A percentile compares a stretch with the other conserved stretches of the same genome.
Evolutionary conservation across 2,888 invertebrate genomes (phyloP).

Genomic region (Amphimallon solstitiale): DNA sequence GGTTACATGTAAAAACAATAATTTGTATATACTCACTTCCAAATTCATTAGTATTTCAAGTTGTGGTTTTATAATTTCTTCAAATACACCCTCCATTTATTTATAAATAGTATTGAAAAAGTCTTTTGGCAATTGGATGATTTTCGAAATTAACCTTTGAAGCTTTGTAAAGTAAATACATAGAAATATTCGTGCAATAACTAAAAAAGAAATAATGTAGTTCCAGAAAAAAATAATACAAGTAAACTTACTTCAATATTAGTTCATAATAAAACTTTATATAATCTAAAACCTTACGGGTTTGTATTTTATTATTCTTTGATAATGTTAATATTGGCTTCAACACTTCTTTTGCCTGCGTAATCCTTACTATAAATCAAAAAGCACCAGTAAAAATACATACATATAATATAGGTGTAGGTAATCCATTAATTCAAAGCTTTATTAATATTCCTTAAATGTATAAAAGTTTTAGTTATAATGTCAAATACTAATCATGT

Average conservation of each 20-base stretch:
- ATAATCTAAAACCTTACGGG: conserved; percentile 75
- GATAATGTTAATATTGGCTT: conserved; percentile 75
- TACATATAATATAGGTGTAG: not conserved
- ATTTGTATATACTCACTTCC: not conserved
- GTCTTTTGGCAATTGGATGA: conserved; percentile 90
- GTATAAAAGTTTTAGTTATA: too few species aligned
- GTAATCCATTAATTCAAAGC: not conserved
- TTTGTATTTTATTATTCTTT: conserved; percentile 70
- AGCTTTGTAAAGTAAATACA: conserved; percentile 87
- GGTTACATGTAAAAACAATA: not conserved
- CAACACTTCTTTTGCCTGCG: conserved; percentile 73
- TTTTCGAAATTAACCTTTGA: conserved; percentile 76
- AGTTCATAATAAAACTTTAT: conserved; percentile 66
- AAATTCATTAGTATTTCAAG: conserved; percentile 69
- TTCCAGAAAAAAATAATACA: not conserved
- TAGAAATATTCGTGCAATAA: conserved; percentile 86
- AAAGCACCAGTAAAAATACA: conserved; percentile 11
- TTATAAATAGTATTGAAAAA: conserved; percentile 83
- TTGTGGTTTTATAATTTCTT: conserved; percentile 74
- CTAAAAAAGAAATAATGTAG: conserved; percentile 65
- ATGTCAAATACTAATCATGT: too few species aligned
- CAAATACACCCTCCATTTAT: conserved; percentile 79
- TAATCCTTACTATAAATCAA: conserved; percentile 61
- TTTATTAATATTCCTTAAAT: conserved; percentile 51
- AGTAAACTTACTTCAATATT: conserved; percentile 63